Evolutionary conservation across 2,888 invertebrate genomes (phyloP).

Genomic region (Gari tellinella): DNA sequence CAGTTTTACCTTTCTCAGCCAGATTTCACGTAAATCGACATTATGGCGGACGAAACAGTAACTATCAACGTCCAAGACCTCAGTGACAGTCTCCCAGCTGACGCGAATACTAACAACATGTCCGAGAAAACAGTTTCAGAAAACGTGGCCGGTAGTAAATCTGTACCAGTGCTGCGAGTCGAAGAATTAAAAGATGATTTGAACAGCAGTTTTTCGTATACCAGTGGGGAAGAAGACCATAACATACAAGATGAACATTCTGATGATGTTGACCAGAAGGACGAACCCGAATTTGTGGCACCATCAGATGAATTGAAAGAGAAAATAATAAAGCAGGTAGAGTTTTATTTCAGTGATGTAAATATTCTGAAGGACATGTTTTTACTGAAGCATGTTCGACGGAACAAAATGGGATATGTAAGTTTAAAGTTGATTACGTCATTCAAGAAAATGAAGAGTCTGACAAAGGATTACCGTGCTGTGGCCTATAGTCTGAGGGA

Average conservation of each 20-base stretch:
- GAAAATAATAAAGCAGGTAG: conserved; percentile 87
- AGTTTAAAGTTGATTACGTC: conserved; percentile 97
- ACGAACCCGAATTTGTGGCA: conserved; percentile 67
- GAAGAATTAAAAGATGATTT: conserved; percentile 75
- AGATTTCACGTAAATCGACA: conserved; percentile 1
- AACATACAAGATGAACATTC: conserved; percentile 64
- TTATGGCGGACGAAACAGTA: conserved; percentile 51
- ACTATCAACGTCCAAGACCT: conserved; percentile 54
- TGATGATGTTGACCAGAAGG: conserved; percentile 56
- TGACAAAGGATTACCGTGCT: conserved; percentile 97
- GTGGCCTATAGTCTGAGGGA: conserved; percentile 93
- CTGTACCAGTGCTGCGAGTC: conserved; percentile 75
- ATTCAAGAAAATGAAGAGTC: conserved; percentile 96
- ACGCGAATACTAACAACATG: conserved; percentile 56
- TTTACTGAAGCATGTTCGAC: conserved; percentile 95
- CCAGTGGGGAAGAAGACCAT: conserved; percentile 76
- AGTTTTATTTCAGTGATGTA: conserved; percentile 97
- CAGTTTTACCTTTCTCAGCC: neutral
- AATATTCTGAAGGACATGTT: conserved; percentile 98
- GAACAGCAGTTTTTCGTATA: conserved; percentile 66
- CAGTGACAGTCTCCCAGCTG: conserved; percentile 49
- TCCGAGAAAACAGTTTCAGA: conserved; percentile 3
- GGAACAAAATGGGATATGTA: conserved; percentile 98
- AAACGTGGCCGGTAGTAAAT: conserved; percentile 34
- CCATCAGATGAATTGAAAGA: conserved; percentile 80